Base-by-base conservation (phyloP, 2,888 invertebrate species). In the Resseliella maxima region DNA sequence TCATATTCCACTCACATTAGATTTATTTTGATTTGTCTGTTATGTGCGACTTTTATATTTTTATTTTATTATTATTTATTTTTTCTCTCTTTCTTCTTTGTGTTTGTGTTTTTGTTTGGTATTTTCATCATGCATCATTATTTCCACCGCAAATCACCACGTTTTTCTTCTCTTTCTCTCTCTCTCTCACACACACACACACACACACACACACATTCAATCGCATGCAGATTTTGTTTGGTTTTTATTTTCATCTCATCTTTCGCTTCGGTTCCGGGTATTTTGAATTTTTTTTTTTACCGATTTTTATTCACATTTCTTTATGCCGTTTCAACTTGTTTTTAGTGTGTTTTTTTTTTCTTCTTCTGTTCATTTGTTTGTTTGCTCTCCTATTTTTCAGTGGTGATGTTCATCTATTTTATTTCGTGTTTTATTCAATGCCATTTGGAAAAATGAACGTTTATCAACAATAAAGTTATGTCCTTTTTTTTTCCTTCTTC, bases 391-490 rank as follows among this genome's bases (percentile, higher is more conserved):
- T 50, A 18, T 50, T 50, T 50, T 50, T 50, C 50, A 12, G 2
- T 18, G 50, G 2, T 50, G 5, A 8, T 5, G 12, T 12, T 50
- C 50, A 50, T 41, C 41, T 12, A 12, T 41, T 41, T 41, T 41
- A 8, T 41, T 41, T 41, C 41, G 5, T 50, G 46, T 50, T 72
- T 72, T 72, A 35, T 35, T 72, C 72, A 72, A 72, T 72, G 72
- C 72, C 72, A 72, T 72, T 72, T 72, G 18, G n/a, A n/a, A 72
- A 72, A 72, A 72, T 72, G 72, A 72, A 72, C 72, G 72, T 15
- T 31, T 31, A 72, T 72, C 24, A 59, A 59, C 59, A 59, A 35
- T 72, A 35, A 31, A 72, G 31, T 72, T 72, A 31, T 31, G 12
- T 72, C 18, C 18, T 50, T 41, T 59, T 59, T 59, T 5, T 24